Conservation (phyloP, 2,797 vertebrate genomes). For the Acanthurus lineatus region DNA sequence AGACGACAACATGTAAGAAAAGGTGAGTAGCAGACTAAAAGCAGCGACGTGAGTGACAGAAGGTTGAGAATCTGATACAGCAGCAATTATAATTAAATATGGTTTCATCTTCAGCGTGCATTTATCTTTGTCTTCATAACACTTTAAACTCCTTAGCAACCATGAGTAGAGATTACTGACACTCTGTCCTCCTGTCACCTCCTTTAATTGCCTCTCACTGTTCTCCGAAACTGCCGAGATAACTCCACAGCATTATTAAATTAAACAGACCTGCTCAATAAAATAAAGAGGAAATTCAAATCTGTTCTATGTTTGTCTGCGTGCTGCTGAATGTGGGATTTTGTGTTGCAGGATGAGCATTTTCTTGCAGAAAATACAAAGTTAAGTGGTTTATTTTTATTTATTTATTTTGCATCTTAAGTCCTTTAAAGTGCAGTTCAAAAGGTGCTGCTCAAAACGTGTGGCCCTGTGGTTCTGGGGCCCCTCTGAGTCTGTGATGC, state of each 20-base stretch:
- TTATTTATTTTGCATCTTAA: neutral
- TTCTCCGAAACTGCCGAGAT: conserved; percentile 35
- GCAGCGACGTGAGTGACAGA: neutral
- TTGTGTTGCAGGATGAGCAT: neutral
- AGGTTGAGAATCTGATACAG: conserved; percentile 25
- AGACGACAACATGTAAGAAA: neutral
- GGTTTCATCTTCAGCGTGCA: conserved; percentile 48
- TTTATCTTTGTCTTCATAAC: conserved; percentile 66
- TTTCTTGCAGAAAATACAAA: neutral
- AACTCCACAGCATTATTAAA: conserved; percentile 41
- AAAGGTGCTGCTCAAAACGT: neutral
- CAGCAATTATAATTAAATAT: conserved; percentile 57
- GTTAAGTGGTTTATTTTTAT: neutral
- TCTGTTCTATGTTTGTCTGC: neutral
- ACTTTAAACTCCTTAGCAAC: conserved; percentile 36
- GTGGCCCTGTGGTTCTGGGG: neutral
- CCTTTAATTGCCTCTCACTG: conserved; percentile 60
- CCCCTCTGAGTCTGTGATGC: neutral
- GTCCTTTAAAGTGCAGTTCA: neutral
- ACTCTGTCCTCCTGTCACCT: conserved; percentile 53
- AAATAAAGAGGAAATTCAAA: conserved; percentile 14
- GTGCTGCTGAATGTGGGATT: conserved; percentile 16
- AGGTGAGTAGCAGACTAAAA: conserved; percentile 21
- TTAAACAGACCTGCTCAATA: conserved; percentile 29
- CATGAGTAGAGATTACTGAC: conserved; percentile 42